phyloP scores from a whole-genome alignment of 2,797 vertebrate species.

The Pachyuromys duprasi region DNA sequence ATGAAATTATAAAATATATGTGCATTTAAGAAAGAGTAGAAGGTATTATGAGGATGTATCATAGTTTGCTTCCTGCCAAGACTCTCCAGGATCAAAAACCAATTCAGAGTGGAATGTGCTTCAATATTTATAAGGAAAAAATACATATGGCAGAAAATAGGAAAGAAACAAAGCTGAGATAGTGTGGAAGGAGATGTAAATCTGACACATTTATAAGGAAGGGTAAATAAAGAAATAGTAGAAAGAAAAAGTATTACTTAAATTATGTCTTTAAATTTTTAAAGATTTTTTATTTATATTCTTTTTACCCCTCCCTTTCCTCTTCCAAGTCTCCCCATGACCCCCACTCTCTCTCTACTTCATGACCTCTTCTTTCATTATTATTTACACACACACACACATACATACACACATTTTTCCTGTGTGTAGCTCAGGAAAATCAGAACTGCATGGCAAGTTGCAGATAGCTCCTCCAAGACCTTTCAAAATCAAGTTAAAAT shows the following conservation, averaged over 20 bases:
- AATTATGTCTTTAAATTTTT: background rate
- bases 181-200: background rate
- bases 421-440: background rate
- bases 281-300: background rate
- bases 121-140: background rate
- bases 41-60: background rate
- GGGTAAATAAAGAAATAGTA: background rate
- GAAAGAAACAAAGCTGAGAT: background rate
- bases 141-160: background rate
- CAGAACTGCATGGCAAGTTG: background rate
- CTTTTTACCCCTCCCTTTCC: background rate
- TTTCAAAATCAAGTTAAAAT: background rate
- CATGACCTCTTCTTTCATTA: background rate
- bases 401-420: fast-evolving
- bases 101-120: conserved; percentile 26
- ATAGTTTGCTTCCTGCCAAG: background rate
- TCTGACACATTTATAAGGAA: background rate
- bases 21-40: conserved; percentile 3
- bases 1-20: background rate
- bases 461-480: background rate
- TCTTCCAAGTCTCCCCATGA: background rate
- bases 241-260: background rate
- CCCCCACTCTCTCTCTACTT: background rate
- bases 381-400: background rate
- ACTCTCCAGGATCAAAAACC: background rate